Conservation (phyloP, 2,888 invertebrate species). For the Leptinotarsa tumamoca region DNA sequence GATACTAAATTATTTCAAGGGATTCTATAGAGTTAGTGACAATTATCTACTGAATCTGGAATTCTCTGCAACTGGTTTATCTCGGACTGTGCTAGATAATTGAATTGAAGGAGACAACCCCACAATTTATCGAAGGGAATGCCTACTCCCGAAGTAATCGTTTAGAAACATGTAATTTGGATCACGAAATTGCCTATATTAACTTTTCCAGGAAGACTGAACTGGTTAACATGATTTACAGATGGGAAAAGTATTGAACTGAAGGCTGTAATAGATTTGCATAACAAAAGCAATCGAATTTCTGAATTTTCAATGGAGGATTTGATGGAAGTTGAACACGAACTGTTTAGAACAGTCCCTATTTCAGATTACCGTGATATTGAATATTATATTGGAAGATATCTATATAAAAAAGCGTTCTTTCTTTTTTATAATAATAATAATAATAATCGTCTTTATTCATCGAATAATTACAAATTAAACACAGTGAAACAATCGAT, state of each 20-base stretch:
- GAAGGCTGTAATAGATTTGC: neutral
- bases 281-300: neutral
- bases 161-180: neutral
- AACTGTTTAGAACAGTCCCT: neutral
- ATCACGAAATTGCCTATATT: neutral
- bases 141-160: neutral
- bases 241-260: neutral
- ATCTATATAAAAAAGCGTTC: no score
- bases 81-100: neutral
- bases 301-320: neutral
- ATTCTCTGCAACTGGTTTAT: slow-evolving; percentile 4
- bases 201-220: neutral
- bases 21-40: neutral
- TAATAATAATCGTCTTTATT: no score
- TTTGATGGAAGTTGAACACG: neutral
- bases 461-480: no score
- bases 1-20: neutral
- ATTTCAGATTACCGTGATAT: no score
- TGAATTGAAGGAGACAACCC: slow-evolving; percentile 6
- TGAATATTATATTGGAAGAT: no score
- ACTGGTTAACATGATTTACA: neutral
- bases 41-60: slow-evolving; percentile 3
- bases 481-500: no score
- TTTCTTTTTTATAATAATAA: no score
- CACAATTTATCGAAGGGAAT: slow-evolving; percentile 2